Evolutionary conservation across 2,888 invertebrate genomes (phyloP).

Genomic region (Ochropleura plecta): DNA sequence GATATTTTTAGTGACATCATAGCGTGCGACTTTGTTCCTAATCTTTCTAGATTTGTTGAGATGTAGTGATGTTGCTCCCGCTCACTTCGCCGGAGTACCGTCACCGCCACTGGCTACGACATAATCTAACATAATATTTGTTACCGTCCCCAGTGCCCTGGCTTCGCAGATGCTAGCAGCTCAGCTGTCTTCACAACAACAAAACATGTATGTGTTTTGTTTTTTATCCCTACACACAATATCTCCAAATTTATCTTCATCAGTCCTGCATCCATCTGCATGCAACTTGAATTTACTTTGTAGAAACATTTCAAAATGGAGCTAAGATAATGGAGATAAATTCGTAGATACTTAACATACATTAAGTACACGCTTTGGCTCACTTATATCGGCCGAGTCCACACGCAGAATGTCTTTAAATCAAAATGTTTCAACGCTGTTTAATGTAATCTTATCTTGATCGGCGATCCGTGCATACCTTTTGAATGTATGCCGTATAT

Average conservation of each 20-base stretch:
- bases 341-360: conserved; percentile 85
- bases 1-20: conserved; percentile 49
- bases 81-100: conserved; percentile 65
- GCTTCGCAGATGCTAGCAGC: conserved; percentile 98
- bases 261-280: conserved; percentile 44
- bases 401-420: conserved; percentile 88
- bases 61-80: conserved; percentile 68
- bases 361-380: conserved; percentile 88
- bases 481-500: conserved; percentile 87
- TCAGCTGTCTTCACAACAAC: conserved; percentile 97
- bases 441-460: conserved; percentile 88
- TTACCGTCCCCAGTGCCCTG: conserved; percentile 97
- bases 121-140: conserved; percentile 86
- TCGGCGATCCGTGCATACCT: conserved; percentile 87
- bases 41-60: conserved; percentile 59
- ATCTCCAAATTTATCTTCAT: conserved; percentile 79
- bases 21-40: conserved; percentile 83
- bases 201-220: conserved; percentile 96
- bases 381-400: conserved; percentile 80
- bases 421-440: conserved; percentile 90
- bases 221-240: conserved; percentile 80
- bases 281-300: conserved; percentile 37
- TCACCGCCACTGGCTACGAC: conserved; percentile 74
- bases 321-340: conserved; percentile 77
- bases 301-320: conserved; percentile 52